A percentile compares a stretch with the other conserved stretches of the same genome.
phyloP scores from a whole-genome alignment of 1,140 invertebrate genomes.

The Drosophila bocki region DNA sequence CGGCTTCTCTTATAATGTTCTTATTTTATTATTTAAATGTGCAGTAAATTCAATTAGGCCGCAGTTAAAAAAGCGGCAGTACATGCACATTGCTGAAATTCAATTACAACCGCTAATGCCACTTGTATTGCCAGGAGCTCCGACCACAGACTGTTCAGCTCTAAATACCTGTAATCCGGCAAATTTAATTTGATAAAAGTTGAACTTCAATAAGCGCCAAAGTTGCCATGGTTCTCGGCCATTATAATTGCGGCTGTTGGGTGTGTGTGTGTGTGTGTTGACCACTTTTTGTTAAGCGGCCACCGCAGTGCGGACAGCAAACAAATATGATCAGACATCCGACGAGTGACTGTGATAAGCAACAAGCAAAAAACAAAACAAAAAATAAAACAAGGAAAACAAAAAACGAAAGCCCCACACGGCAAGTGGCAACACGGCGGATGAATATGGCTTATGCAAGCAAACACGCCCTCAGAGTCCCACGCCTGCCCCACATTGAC shows the following conservation, averaged over 20 bases:
- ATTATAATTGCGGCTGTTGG: slow-evolving; percentile 70
- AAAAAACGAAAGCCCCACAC: not conserved
- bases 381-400: not conserved
- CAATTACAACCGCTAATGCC: slow-evolving; percentile 82
- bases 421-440: slow-evolving; percentile 60
- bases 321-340: slow-evolving; percentile 82
- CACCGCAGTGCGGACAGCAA: slow-evolving; percentile 70
- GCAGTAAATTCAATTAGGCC: slow-evolving; percentile 71
- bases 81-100: slow-evolving; percentile 65
- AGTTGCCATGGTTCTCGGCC: slow-evolving; percentile 48
- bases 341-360: slow-evolving; percentile 60
- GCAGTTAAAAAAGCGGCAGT: slow-evolving; percentile 28
- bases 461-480: slow-evolving; percentile 19
- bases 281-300: slow-evolving; percentile 65
- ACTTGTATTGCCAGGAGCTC: slow-evolving; percentile 67
- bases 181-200: slow-evolving; percentile 83
- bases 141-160: slow-evolving; percentile 70
- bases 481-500: slow-evolving; percentile 13
- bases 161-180: slow-evolving; percentile 81
- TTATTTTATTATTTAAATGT: slow-evolving; percentile 57
- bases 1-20: not conserved
- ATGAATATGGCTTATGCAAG: slow-evolving; percentile 65
- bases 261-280: slow-evolving; percentile 14
- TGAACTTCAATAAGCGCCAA: slow-evolving; percentile 76
- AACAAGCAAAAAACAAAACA: slow-evolving; percentile 26